phyloP scores from a whole-genome alignment of 2,888 invertebrate genomes.

The Thera obeliscata region DNA sequence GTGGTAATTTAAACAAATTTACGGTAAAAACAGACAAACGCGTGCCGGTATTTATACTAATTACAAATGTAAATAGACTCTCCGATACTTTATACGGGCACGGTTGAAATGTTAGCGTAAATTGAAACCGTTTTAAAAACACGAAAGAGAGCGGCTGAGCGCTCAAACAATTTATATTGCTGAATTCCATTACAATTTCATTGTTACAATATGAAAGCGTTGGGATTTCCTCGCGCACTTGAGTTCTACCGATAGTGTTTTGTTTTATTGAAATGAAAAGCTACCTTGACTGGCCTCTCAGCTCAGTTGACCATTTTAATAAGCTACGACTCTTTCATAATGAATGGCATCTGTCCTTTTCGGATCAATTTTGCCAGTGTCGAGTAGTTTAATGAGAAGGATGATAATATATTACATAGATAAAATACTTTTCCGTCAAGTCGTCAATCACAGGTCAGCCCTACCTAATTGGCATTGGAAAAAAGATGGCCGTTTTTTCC shows the following conservation, averaged over 20 bases:
- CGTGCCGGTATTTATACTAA: slow-evolving; percentile 1
- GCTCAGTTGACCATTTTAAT: no score
- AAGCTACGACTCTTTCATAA: no score
- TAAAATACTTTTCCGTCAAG: no score
- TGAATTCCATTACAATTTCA: slow-evolving; percentile 34
- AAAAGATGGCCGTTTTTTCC: no score
- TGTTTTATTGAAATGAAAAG: neutral
- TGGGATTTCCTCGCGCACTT: slow-evolving; percentile 21
- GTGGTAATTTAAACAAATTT: neutral
- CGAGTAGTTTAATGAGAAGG: no score
- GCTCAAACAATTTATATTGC: slow-evolving; percentile 39
- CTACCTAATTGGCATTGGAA: no score
- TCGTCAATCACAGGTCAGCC: no score
- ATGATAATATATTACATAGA: no score
- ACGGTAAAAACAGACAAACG: neutral
- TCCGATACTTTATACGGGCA: slow-evolving; percentile 2
- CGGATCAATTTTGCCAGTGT: no score
- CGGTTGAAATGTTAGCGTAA: slow-evolving; percentile 17
- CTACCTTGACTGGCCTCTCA: no score
- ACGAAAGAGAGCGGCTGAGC: slow-evolving; percentile 23
- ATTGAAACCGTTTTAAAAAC: slow-evolving; percentile 30
- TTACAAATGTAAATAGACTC: slow-evolving; percentile 4
- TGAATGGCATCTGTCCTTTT: no score
- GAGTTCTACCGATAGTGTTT: slow-evolving; percentile 2
- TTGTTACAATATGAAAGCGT: slow-evolving; percentile 29